Conservation (phyloP, 2,888 invertebrate species). For the Leptinotarsa peninsularis region DNA sequence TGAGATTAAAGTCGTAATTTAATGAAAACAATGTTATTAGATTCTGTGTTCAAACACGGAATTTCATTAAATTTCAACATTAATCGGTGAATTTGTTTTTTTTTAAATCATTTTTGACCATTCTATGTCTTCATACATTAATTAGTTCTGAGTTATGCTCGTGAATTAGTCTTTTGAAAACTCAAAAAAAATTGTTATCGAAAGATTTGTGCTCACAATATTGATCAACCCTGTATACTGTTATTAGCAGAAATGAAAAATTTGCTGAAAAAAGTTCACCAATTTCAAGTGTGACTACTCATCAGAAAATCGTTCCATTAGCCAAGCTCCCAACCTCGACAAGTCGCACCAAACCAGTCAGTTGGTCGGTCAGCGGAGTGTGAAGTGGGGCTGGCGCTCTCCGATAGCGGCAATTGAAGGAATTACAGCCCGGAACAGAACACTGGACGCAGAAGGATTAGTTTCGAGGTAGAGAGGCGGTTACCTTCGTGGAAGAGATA, state of each 20-base stretch:
- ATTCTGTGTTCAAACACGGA: too few relatives aligned
- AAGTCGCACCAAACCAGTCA: neutral
- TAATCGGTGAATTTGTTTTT: too few relatives aligned
- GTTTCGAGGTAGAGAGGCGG: slow-evolving; percentile 56
- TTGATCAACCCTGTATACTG: too few relatives aligned
- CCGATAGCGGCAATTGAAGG: slow-evolving; percentile 63
- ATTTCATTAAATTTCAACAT: too few relatives aligned
- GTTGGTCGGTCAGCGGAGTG: slow-evolving; percentile 49
- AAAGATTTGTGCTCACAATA: too few relatives aligned
- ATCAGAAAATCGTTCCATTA: neutral
- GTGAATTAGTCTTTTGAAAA: too few relatives aligned
- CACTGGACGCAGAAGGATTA: slow-evolving; percentile 64
- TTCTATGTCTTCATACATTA: too few relatives aligned
- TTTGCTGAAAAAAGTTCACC: neutral
- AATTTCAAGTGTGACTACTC: neutral
- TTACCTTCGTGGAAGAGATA: slow-evolving; percentile 42
- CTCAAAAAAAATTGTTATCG: too few relatives aligned
- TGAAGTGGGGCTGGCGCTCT: slow-evolving; percentile 63
- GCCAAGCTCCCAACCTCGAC: neutral
- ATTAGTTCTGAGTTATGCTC: too few relatives aligned
- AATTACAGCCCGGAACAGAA: slow-evolving; percentile 65
- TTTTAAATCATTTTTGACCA: too few relatives aligned
- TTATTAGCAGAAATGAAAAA: neutral
- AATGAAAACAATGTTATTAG: too few relatives aligned
- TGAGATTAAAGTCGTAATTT: too few relatives aligned